phyloP scores from a whole-genome alignment of 2,888 invertebrate genomes.

The Mycalesis mineus region DNA sequence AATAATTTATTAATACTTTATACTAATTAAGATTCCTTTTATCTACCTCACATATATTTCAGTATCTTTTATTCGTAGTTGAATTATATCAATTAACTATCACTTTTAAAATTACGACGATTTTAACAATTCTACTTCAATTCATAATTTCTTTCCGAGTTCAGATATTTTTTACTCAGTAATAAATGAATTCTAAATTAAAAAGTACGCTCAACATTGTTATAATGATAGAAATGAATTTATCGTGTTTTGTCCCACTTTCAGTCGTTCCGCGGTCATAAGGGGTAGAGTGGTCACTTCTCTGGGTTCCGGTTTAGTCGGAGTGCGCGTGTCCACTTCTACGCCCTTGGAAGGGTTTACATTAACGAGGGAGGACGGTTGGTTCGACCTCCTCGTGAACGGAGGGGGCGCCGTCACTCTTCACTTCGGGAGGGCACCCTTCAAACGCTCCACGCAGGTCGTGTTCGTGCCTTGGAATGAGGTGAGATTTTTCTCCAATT shows the following conservation, averaged over 20 bases:
- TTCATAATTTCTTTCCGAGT: not conserved
- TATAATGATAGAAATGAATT: not conserved
- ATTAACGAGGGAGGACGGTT: constrained; percentile 92
- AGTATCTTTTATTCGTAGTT: not conserved
- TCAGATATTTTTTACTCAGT: not conserved
- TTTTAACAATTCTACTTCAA: not conserved
- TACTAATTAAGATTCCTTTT: not conserved
- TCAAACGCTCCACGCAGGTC: constrained; percentile 91
- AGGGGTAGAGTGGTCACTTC: constrained; percentile 95
- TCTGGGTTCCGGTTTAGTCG: constrained; percentile 95
- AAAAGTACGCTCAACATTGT: not conserved
- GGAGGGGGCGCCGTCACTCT: constrained; percentile 98
- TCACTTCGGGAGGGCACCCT: constrained; percentile 94
- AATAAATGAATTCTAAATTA: not conserved
- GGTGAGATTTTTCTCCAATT: constrained; percentile 56
- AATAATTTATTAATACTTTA: not conserved
- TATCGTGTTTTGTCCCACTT: constrained; percentile 25
- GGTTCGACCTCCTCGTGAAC: constrained; percentile 99
- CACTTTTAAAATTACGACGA: not conserved
- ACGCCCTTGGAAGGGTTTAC: constrained; percentile 98
- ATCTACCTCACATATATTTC: not conserved
- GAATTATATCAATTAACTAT: not conserved
- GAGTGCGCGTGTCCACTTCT: constrained; percentile 95
- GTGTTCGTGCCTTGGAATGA: constrained; percentile 98
- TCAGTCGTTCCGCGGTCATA: constrained; percentile 97